A percentile compares a stretch with the other conserved stretches of the same genome.
Conservation (phyloP, 2,113 vertebrate genomes). For the Oreotrochilus melanogaster region DNA sequence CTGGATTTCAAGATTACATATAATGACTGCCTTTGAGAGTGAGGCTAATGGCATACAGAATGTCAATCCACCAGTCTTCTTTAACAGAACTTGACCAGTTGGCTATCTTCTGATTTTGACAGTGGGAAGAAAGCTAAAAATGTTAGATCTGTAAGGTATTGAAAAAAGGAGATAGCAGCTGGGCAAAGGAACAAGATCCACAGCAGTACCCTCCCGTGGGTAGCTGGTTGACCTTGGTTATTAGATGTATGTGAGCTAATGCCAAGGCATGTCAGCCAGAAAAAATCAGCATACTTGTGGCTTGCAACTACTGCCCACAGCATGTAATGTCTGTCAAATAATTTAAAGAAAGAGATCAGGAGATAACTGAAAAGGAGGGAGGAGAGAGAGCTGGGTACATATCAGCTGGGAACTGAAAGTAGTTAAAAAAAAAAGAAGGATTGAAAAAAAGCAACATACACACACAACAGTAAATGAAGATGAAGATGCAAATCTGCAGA, state of each 20-base stretch:
- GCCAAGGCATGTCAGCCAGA: neutral
- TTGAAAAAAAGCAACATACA: neutral
- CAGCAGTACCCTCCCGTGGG: neutral
- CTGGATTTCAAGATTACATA: neutral
- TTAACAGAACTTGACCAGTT: neutral
- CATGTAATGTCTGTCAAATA: neutral
- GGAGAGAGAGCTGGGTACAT: neutral
- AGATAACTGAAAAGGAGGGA: neutral
- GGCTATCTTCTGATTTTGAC: neutral
- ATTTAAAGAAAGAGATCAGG: neutral
- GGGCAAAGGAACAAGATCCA: neutral
- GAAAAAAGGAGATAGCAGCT: neutral
- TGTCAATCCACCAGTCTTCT: neutral
- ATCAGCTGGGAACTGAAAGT: neutral
- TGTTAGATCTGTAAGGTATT: neutral
- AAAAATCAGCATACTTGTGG: neutral
- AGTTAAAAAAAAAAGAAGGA: neutral
- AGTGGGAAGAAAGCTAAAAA: neutral
- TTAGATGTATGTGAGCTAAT: neutral
- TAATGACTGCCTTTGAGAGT: neutral
- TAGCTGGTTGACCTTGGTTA: neutral
- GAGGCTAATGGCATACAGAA: neutral
- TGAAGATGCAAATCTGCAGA: neutral
- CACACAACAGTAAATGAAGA: neutral
- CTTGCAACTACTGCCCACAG: neutral